Evolutionary conservation across 2,113 vertebrate species (phyloP).

Genomic region (Cyanistes caeruleus): DNA sequence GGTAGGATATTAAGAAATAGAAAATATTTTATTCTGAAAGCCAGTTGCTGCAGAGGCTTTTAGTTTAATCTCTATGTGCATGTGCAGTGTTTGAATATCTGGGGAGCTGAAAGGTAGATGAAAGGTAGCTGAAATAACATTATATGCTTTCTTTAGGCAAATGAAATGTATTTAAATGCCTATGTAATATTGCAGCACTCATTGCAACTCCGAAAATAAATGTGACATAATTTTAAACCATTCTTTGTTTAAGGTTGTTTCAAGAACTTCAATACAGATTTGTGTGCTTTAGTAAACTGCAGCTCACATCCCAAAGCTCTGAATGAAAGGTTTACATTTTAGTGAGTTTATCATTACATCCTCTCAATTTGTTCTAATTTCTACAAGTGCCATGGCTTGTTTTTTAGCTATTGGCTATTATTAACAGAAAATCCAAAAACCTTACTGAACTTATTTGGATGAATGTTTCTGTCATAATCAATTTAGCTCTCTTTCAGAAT

Average conservation of each 20-base stretch:
- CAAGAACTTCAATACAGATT: conserved; percentile 14
- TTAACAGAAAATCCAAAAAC: neutral
- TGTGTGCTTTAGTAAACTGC: conserved; percentile 3
- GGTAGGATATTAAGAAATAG: conserved; percentile 63
- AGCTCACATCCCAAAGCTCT: neutral
- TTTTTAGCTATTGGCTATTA: neutral
- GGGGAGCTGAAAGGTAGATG: conserved; percentile 3
- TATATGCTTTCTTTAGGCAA: neutral
- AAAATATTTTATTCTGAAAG: conserved; percentile 36
- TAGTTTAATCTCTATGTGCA: conserved; percentile 5
- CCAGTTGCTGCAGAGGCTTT: conserved; percentile 41
- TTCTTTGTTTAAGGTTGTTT: conserved; percentile 21
- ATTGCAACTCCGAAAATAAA: neutral
- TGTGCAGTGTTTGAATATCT: neutral
- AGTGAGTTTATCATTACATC: conserved; percentile 23
- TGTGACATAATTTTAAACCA: neutral
- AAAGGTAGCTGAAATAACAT: conserved; percentile 34
- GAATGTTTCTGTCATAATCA: neutral
- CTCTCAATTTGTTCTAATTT: conserved; percentile 28
- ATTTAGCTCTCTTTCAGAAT: neutral
- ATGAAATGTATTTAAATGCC: neutral
- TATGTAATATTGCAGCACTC: neutral
- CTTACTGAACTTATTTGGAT: neutral
- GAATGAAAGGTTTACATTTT: conserved; percentile 8
- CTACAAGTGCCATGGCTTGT: neutral